Evolutionary conservation across 1,140 invertebrate genomes (phyloP).

Genomic region (Nasonia giraulti): DNA sequence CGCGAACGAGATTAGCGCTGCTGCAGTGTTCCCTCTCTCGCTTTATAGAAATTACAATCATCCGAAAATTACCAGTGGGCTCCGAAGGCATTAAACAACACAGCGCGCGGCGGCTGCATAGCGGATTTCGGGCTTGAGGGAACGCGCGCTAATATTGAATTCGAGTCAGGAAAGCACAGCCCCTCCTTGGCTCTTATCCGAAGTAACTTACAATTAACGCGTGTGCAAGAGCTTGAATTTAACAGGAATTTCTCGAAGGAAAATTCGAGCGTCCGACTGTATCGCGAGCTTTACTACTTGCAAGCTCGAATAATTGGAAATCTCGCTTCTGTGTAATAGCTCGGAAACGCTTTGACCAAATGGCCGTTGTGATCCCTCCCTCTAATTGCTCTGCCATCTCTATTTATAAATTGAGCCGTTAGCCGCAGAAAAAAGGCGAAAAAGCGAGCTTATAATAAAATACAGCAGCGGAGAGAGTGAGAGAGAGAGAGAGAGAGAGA

Average conservation of each 20-base stretch:
- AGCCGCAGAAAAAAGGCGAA: neutral
- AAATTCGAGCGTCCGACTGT: neutral
- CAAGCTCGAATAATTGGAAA: neutral
- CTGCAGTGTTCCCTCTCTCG: neutral
- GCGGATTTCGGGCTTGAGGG: conserved; percentile 37
- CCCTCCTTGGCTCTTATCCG: conserved; percentile 17
- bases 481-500: no score
- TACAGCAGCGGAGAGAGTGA: no score
- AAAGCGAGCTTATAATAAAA: neutral
- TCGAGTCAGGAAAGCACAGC: conserved; percentile 41
- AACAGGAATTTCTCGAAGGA: neutral
- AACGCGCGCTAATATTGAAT: conserved; percentile 42
- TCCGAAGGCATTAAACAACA: conserved; percentile 26
- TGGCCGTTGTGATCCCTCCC: no score
- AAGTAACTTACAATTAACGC: conserved; percentile 45
- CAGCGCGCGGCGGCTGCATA: neutral
- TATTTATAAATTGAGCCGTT: no score
- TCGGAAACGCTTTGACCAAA: no score
- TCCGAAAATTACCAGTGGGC: conserved; percentile 46
- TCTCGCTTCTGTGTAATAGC: no score
- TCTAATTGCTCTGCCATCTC: no score
- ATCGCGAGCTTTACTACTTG: neutral
- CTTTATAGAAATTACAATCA: conserved; percentile 49
- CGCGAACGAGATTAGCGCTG: conserved; percentile 40
- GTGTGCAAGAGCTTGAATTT: conserved; percentile 21